Evolutionary conservation across 2,888 invertebrate species (phyloP), one percentile per base, ranked within the genome.

Genomic region (Scaptomyza cyrtandrae): DNA sequence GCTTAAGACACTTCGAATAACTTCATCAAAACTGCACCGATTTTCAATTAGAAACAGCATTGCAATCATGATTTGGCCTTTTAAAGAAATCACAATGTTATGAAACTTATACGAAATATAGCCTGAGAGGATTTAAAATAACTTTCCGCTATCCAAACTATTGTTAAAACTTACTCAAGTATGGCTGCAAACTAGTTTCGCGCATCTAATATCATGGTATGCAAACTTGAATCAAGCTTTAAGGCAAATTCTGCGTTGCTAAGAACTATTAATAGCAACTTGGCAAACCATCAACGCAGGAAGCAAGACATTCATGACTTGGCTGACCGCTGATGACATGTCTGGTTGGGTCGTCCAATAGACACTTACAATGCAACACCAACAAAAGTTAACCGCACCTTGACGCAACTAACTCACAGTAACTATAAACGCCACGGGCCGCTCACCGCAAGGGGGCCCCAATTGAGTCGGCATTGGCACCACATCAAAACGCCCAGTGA

Each of bases 401-500:
- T 78, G 69, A 60, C 44, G 55, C 68, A 72, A 59, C 75, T 16
- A 59, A 55, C 52, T 39, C 45, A 41, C 43, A 44, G 43, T 77
- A 85, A 85, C 69, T 68, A 75, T 75, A 82, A 77, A 72, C 70
- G 78, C 54, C 35, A 50, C 31, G 48, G 50, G 56, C 57, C 48
- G 5, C 31, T 72, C 16, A 66, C 85, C 80, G 54, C 86, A 77
- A 61, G 48, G 35, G 68, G 64, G 46, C 66, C 58, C 49, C 43
- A 55, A 44, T 35, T 13, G 37, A 39, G 37, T 33, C 58, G 59
- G 75, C 72, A 55, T 71, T 83, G 84, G 78, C 65, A 86, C 86
- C 82, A 83, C 82, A 83, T 83, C 80, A 83, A 83, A 75, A 74
- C 65, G 62, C 29, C 52, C 57, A 11, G 27, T 2, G 29, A 45